Percentiles rank a stretch among this genome's conserved stretches.
Evolutionary conservation across 2,888 invertebrate species (phyloP).

Genomic region (Nymphalis urticae): DNA sequence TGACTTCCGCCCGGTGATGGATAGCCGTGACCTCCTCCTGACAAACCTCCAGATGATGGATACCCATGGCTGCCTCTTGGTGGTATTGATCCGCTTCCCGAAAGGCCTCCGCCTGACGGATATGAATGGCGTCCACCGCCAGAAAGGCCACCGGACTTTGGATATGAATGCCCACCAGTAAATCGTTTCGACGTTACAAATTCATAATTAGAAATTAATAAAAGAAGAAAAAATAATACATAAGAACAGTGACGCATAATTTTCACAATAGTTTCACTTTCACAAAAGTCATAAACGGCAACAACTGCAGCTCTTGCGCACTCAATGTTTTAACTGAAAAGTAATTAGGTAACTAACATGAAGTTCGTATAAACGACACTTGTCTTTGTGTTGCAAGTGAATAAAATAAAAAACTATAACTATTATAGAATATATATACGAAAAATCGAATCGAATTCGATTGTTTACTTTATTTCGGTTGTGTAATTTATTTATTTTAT

Average conservation of each 20-base stretch:
- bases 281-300: conserved; percentile 27
- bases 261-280: conserved; percentile 35
- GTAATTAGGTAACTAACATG: background rate
- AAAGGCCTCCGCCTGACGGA: conserved; percentile 54
- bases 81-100: conserved; percentile 43
- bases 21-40: conserved; percentile 43
- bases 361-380: background rate
- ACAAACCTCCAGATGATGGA: conserved; percentile 37
- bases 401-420: too few species aligned
- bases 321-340: conserved; percentile 28
- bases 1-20: conserved; percentile 50
- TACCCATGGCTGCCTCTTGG: conserved; percentile 45
- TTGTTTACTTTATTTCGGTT: too few species aligned
- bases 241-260: conserved; percentile 43
- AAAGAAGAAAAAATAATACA: conserved; percentile 54
- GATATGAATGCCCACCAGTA: conserved; percentile 46
- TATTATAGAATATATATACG: too few species aligned
- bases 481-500: too few species aligned
- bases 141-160: conserved; percentile 48
- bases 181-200: conserved; percentile 46
- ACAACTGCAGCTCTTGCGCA: conserved; percentile 44
- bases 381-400: background rate
- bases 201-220: conserved; percentile 51
- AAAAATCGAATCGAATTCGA: too few species aligned
- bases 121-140: conserved; percentile 52